phyloP scores from a whole-genome alignment of 2,888 invertebrate genomes.

The Ctena decussata region DNA sequence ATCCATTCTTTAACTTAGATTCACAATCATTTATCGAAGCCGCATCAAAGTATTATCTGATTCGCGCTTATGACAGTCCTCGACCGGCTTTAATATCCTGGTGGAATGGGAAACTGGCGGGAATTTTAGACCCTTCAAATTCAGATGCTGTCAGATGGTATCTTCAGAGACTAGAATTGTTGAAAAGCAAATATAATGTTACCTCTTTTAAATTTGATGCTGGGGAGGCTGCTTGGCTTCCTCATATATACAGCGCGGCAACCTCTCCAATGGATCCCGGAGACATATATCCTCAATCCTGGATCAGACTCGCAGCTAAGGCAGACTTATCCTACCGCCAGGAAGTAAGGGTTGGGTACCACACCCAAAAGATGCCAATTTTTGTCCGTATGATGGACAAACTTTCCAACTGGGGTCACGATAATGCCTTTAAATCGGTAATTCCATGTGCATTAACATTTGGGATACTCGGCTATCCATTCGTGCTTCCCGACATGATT shows the following conservation, averaged over 20 bases:
- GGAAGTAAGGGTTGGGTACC: slow-evolving; percentile 95
- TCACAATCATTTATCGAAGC: slow-evolving; percentile 94
- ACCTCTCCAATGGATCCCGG: slow-evolving; percentile 72
- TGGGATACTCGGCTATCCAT: slow-evolving; percentile 90
- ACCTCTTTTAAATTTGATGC: slow-evolving; percentile 97
- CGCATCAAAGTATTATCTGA: slow-evolving; percentile 89
- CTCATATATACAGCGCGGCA: slow-evolving; percentile 69
- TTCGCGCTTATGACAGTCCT: slow-evolving; percentile 80
- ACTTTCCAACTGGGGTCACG: slow-evolving; percentile 94
- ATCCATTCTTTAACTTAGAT: slow-evolving; percentile 89
- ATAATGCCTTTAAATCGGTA: slow-evolving; percentile 92
- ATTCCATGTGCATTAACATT: slow-evolving; percentile 92
- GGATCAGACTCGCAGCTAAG: slow-evolving; percentile 74
- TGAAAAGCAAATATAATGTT: slow-evolving; percentile 91
- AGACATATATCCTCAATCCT: slow-evolving; percentile 76
- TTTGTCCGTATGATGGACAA: slow-evolving; percentile 93
- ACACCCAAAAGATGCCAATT: slow-evolving; percentile 94
- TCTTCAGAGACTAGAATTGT: slow-evolving; percentile 90
- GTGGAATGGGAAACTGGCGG: slow-evolving; percentile 91
- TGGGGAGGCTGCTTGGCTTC: slow-evolving; percentile 86
- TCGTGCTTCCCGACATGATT: slow-evolving; percentile 96
- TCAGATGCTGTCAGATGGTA: slow-evolving; percentile 93
- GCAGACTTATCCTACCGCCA: slow-evolving; percentile 88
- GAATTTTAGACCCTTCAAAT: slow-evolving; percentile 96
- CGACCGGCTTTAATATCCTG: slow-evolving; percentile 89